phyloP scores from a whole-genome alignment of 2,797 vertebrate genomes.

The Thalassophryne amazonica region DNA sequence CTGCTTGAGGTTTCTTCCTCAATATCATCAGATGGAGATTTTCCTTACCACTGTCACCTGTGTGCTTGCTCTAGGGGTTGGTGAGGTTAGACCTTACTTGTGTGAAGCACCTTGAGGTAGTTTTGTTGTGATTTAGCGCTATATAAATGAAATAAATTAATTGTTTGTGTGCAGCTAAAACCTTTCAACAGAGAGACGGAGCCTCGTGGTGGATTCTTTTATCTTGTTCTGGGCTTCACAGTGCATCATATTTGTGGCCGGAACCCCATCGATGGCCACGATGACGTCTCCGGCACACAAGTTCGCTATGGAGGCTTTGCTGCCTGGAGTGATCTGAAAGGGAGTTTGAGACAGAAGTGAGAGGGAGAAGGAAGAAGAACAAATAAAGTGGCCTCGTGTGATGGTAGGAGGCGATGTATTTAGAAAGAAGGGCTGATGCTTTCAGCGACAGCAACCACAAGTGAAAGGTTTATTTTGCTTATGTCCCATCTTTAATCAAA shows the following conservation, averaged over 20 bases:
- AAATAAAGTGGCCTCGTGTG: background rate
- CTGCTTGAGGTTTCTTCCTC: no score
- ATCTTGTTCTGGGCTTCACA: constrained; percentile 94
- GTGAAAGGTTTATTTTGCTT: background rate
- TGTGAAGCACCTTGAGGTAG: no score
- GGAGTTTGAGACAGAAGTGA: background rate
- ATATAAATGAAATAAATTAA: no score
- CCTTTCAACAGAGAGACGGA: constrained; percentile 92
- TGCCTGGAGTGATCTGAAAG: constrained; percentile 90
- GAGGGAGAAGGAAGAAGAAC: background rate
- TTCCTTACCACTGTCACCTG: no score
- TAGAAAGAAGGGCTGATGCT: background rate
- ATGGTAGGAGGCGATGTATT: background rate
- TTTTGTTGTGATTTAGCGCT: no score
- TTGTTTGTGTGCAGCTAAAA: constrained; percentile 1
- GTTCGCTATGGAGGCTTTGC: constrained; percentile 88
- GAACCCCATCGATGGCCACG: constrained; percentile 88
- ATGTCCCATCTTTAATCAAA: background rate
- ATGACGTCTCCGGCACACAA: constrained; percentile 90
- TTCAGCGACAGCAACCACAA: background rate
- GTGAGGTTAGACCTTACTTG: no score
- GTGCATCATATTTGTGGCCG: constrained; percentile 90
- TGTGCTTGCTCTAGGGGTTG: no score
- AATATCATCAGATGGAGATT: no score
- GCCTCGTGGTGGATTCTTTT: constrained; percentile 83